Percentiles rank a stretch among this genome's conserved stretches.
Conservation (phyloP, 2,113 vertebrate species). For the Ellobius talpinus region DNA sequence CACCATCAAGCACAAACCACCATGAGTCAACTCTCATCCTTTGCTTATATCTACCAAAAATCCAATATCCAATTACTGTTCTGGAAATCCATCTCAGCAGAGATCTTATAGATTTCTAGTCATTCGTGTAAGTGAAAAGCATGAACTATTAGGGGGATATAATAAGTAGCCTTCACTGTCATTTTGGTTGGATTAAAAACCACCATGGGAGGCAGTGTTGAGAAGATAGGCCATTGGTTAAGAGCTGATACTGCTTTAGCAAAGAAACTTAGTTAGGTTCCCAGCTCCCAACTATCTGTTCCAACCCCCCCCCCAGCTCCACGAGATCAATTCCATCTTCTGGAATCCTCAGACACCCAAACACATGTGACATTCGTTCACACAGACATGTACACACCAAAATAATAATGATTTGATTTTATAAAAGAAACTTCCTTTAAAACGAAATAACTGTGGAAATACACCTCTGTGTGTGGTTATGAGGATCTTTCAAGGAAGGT, state of each 20-base stretch:
- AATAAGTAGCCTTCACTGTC: background rate
- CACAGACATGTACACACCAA: background rate
- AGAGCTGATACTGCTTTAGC: background rate
- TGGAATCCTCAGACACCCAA: background rate
- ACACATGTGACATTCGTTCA: background rate
- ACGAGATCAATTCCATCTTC: background rate
- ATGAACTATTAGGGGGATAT: background rate
- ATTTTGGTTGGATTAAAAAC: background rate
- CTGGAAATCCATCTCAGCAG: background rate
- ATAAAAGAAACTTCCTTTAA: background rate
- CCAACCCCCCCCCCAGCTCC: background rate
- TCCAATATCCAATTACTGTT: background rate
- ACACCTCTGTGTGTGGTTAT: background rate
- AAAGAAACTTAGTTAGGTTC: background rate
- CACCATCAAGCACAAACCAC: background rate
- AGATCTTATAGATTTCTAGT: background rate
- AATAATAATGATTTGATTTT: background rate
- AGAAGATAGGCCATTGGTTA: background rate
- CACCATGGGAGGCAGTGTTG: background rate
- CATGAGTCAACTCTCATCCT: background rate
- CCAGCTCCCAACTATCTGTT: background rate
- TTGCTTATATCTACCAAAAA: conserved; percentile 9
- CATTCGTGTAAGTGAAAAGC: conserved; percentile 12
- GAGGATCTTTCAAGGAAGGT: background rate
- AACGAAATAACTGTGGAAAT: background rate